phyloP scores from a whole-genome alignment of 2,113 vertebrate species.

The Aspidoscelis tigris region DNA sequence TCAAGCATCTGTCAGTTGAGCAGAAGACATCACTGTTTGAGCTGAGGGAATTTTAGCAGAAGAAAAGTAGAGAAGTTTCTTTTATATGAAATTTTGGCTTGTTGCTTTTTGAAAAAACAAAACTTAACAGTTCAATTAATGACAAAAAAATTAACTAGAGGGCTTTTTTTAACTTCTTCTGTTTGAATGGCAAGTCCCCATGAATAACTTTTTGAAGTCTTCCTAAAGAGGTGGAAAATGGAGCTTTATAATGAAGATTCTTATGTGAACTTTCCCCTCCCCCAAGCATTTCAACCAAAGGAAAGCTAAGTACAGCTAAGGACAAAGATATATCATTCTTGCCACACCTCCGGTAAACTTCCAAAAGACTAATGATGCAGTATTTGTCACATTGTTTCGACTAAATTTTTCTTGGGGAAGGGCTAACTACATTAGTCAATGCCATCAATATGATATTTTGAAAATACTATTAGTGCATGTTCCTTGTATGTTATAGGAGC shows the following conservation, averaged over 20 bases:
- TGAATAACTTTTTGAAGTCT: constrained; percentile 20
- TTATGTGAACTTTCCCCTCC: constrained; percentile 34
- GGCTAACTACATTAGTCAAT: constrained; percentile 77
- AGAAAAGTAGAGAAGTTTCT: background rate
- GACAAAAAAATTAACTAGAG: background rate
- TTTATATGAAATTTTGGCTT: background rate
- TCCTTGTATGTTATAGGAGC: constrained; percentile 47
- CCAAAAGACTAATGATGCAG: constrained; percentile 75
- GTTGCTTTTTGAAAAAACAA: background rate
- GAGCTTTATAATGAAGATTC: constrained; percentile 15
- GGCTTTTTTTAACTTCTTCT: background rate
- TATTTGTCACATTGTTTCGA: constrained; percentile 72
- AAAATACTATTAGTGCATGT: constrained; percentile 72
- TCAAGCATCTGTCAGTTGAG: background rate
- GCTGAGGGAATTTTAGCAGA: background rate
- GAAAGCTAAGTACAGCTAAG: constrained; percentile 33
- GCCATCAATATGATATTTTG: constrained; percentile 70
- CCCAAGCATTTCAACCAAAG: constrained; percentile 50
- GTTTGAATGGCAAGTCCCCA: constrained; percentile 7
- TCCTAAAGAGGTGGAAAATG: background rate
- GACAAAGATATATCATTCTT: constrained; percentile 71
- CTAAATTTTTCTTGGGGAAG: constrained; percentile 73
- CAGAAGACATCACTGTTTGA: background rate
- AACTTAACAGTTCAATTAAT: background rate
- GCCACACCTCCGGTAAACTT: constrained; percentile 72